Percentiles rank a stretch among this genome's conserved stretches.
These are phyloP conservation scores for Lepidonotus clava DNA, from an alignment of 2,888 invertebrate genomes.

Conservation along the genomic window DNA sequence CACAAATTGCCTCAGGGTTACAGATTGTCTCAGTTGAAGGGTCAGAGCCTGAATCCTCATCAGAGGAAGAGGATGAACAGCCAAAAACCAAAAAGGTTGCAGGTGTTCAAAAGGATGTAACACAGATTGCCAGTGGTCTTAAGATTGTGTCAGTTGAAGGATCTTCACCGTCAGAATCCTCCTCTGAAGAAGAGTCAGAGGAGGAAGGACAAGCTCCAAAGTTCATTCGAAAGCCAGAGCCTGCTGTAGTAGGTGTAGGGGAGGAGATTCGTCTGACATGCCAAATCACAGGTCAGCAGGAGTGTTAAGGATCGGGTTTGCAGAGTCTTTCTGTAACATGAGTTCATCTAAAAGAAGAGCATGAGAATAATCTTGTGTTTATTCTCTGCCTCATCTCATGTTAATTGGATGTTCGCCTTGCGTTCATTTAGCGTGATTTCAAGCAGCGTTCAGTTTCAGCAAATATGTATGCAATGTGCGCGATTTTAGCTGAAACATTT, in stretches of 20 bases:
- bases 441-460: not conserved
- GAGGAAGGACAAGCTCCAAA: constrained; percentile 51
- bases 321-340: too few relatives aligned
- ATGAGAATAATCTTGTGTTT: too few relatives aligned
- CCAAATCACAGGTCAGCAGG: constrained; percentile 31
- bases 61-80: not conserved
- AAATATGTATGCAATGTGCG: not conserved
- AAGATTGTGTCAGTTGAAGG: not conserved
- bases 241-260: constrained; percentile 58
- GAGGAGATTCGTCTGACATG: constrained; percentile 56
- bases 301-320: not conserved
- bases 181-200: constrained; percentile 18
- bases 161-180: not conserved
- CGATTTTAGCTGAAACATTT: constrained; percentile 4
- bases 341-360: too few relatives aligned
- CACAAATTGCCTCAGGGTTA: constrained; percentile 24
- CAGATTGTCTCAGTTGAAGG: constrained; percentile 35
- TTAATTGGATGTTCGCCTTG: too few relatives aligned
- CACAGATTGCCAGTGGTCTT: constrained; percentile 18
- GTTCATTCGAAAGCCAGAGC: constrained; percentile 58
- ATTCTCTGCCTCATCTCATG: too few relatives aligned
- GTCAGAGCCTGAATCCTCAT: constrained; percentile 19
- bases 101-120: constrained; percentile 32
- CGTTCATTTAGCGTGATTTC: not conserved
- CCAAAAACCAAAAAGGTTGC: constrained; percentile 52